These are phyloP conservation scores for Plectropomus leopardus DNA, from an alignment of 2,113 vertebrate genomes.

Conservation along the genomic window DNA sequence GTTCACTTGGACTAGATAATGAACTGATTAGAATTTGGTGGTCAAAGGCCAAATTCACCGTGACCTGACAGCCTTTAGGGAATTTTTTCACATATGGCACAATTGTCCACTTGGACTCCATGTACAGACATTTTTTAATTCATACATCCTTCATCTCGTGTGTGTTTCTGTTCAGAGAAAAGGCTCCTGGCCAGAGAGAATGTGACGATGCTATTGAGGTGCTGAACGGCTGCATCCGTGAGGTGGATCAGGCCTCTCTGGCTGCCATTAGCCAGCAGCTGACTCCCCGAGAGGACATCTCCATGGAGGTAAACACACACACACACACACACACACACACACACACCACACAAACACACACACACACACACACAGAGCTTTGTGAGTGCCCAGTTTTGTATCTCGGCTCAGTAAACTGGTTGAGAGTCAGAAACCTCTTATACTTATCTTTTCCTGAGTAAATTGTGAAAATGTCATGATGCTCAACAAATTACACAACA, in stretches of 20 bases:
- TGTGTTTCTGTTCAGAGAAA: conserved; percentile 88
- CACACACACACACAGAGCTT: not conserved
- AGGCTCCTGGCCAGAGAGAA: conserved; percentile 96
- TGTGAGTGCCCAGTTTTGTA: too few species aligned
- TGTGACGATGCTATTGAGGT: conserved; percentile 95
- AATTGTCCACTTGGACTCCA: too few species aligned
- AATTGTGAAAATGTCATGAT: too few species aligned
- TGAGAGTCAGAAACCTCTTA: too few species aligned
- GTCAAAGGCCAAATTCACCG: too few species aligned
- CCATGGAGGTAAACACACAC: conserved; percentile 91
- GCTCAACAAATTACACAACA: too few species aligned
- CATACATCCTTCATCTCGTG: not conserved
- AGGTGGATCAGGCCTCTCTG: conserved; percentile 96
- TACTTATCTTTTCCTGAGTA: too few species aligned
- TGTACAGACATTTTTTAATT: not conserved
- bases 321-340: not conserved
- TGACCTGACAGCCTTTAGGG: too few species aligned
- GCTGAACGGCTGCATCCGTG: conserved; percentile 93
- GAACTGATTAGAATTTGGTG: too few species aligned
- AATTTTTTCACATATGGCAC: too few species aligned
- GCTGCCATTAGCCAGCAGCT: conserved; percentile 98
- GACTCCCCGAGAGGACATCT: conserved; percentile 93
- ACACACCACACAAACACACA: conserved; percentile 1
- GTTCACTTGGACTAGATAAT: too few species aligned
- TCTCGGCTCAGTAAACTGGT: too few species aligned